phyloP scores from a whole-genome alignment of 2,797 vertebrate species.

The Mycteria americana region DNA sequence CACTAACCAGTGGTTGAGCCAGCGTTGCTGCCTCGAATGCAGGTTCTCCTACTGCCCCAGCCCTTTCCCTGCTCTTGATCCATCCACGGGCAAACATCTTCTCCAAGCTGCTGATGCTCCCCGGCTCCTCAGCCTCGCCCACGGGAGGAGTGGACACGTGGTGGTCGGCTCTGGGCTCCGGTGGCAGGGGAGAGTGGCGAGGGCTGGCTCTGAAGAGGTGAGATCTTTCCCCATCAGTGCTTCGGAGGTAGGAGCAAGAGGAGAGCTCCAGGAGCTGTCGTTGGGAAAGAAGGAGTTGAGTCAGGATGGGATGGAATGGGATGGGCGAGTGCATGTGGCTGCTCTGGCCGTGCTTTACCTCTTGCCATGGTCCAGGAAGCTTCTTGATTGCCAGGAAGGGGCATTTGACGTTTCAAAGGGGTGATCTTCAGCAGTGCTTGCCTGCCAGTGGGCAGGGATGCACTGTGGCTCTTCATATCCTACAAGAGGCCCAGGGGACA shows the following conservation, averaged over 20 bases:
- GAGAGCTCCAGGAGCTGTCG: not conserved
- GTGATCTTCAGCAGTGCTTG: not conserved
- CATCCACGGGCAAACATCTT: not conserved
- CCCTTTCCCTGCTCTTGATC: slow-evolving; percentile 16
- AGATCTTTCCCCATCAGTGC: not conserved
- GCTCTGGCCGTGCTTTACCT: not conserved
- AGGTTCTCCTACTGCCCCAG: not conserved
- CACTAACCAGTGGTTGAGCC: slow-evolving; percentile 41
- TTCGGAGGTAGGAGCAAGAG: not conserved
- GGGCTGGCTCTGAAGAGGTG: not conserved
- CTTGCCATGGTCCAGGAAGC: not conserved
- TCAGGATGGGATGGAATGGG: not conserved
- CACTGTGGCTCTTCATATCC: not conserved
- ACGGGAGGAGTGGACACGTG: rapidly evolving
- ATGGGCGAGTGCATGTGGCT: rapidly evolving
- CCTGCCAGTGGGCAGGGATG: not conserved
- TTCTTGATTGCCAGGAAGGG: not conserved
- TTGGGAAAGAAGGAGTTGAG: not conserved
- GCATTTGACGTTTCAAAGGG: not conserved
- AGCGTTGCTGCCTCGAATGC: not conserved
- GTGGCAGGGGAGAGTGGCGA: not conserved
- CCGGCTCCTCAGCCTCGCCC: not conserved
- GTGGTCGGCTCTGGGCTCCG: not conserved
- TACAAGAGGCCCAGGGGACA: not conserved
- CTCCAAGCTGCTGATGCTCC: not conserved